A percentile compares a stretch with the other conserved stretches of the same genome.
Evolutionary conservation across 2,113 vertebrate species (phyloP).

Genomic region (Cromileptes altivelis): DNA sequence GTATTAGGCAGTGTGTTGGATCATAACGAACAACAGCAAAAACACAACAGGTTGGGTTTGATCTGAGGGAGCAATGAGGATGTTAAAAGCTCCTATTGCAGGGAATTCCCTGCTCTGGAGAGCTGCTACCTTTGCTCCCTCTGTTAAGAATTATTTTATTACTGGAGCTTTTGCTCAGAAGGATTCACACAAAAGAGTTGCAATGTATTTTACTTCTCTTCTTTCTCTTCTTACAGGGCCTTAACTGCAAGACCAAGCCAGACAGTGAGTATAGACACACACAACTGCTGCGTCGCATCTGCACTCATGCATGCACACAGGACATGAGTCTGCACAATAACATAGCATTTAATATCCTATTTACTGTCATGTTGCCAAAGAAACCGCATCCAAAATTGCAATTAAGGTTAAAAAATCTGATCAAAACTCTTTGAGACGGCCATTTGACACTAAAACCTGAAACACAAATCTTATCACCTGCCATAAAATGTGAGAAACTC

Average conservation of each 20-base stretch:
- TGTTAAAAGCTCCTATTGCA: slow-evolving; percentile 19
- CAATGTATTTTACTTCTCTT: not conserved
- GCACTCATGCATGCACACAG: not conserved
- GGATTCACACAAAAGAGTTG: not conserved
- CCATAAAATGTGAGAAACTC: not conserved
- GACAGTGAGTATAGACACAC: slow-evolving; percentile 69
- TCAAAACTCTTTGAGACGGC: not conserved
- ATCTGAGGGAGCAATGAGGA: slow-evolving; percentile 59
- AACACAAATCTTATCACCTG: not conserved
- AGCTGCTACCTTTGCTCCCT: slow-evolving; percentile 18
- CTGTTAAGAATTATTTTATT: not conserved
- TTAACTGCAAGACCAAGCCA: slow-evolving; percentile 72
- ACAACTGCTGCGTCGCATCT: not conserved
- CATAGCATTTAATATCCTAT: not conserved
- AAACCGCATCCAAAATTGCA: not conserved
- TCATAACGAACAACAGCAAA: not conserved
- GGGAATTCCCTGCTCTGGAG: slow-evolving; percentile 44
- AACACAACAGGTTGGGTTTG: not conserved
- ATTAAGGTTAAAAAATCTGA: not conserved
- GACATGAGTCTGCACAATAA: not conserved
- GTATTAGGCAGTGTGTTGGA: not conserved
- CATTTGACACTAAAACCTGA: not conserved
- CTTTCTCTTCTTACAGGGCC: slow-evolving; percentile 68
- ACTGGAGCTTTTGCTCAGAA: not conserved
- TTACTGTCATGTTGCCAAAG: not conserved